Evolutionary conservation across 1,140 invertebrate species (phyloP), one percentile per base, ranked within the genome.

Genomic region (Panagrolaimus sp.): DNA sequence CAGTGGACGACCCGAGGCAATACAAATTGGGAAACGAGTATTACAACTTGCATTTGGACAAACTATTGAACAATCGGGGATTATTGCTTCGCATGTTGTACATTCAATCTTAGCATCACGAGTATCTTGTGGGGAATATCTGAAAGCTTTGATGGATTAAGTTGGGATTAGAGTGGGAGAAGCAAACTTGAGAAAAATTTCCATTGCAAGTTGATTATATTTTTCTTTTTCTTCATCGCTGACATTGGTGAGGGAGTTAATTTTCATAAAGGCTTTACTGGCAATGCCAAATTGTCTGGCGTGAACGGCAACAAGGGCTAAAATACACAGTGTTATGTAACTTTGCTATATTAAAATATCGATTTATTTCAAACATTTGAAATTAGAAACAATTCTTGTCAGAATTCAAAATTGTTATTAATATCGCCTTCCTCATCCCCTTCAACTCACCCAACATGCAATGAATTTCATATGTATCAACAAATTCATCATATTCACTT

Each of bases 211-310:
- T 78, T 90, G 87, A 78, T 90, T 88, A 83, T 91, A 94, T 51
- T 87, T 87, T 65, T 88, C 86, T 66, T 86, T 84, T 79, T 90
- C 87, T 8, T 86, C 83, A 85, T 85, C 43, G 79, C 83, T 69
- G 31, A 86, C 61, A 86, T 82, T 77, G 83, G 84, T 82, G 7
- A 93, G 77, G 0, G 90, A 88, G 84, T 96, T 93, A 11, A 98
- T 84, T 84, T 92, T 92, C 72, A 94, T 93, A 77, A 98, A 94
- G 0, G 95, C 94, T 83, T 92, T 91, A 0, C 93, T 96, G 83
- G 92, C 94, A 2, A 91, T 89, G 4, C 88, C 88, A 83, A 91
- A 94, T 1, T 90, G 88, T 76, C 86, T 86, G 77, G 89, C 89
- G 4, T 89, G 87, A 78, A 88, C 89, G 44, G 90, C 89, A 7